Percentiles rank a stretch among this genome's conserved stretches.
phyloP scores from a whole-genome alignment of 1,140 invertebrate genomes.

The Metaphire vulgaris region DNA sequence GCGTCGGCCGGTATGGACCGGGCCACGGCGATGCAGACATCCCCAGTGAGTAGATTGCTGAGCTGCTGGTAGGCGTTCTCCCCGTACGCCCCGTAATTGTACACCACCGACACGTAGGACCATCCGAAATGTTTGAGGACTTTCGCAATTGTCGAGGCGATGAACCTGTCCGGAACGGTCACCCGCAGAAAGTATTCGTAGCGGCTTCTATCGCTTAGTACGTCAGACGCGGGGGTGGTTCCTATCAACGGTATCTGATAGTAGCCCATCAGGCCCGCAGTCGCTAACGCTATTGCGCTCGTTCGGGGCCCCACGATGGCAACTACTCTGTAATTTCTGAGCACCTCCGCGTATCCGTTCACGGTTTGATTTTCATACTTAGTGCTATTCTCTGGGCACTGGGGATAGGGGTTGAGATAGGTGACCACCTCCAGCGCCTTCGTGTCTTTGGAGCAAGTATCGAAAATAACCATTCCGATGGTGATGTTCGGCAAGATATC shows the following conservation, averaged over 20 bases:
- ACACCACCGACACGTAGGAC: slow-evolving; percentile 65
- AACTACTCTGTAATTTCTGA: background rate
- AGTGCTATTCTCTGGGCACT: slow-evolving; percentile 54
- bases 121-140: slow-evolving; percentile 60
- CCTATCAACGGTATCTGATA: slow-evolving; percentile 60
- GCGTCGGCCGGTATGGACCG: background rate
- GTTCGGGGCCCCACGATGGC: background rate
- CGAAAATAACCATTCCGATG: slow-evolving; percentile 66
- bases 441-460: slow-evolving; percentile 67
- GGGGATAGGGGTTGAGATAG: background rate
- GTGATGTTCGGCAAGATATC: slow-evolving; percentile 57
- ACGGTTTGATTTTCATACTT: background rate
- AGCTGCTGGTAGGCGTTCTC: slow-evolving; percentile 57
- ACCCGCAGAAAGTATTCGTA: slow-evolving; percentile 45
- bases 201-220: slow-evolving; percentile 40
- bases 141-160: slow-evolving; percentile 64
- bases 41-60: background rate
- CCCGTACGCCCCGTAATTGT: slow-evolving; percentile 64
- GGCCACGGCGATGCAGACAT: background rate
- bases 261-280: slow-evolving; percentile 56
- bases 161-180: slow-evolving; percentile 51
- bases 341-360: background rate
- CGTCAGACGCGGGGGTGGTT: background rate
- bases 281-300: slow-evolving; percentile 62
- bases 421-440: slow-evolving; percentile 56